These are phyloP conservation scores for Chloroclystis v-ata DNA, from an alignment of 2,888 invertebrate genomes.

Conservation along the genomic window DNA sequence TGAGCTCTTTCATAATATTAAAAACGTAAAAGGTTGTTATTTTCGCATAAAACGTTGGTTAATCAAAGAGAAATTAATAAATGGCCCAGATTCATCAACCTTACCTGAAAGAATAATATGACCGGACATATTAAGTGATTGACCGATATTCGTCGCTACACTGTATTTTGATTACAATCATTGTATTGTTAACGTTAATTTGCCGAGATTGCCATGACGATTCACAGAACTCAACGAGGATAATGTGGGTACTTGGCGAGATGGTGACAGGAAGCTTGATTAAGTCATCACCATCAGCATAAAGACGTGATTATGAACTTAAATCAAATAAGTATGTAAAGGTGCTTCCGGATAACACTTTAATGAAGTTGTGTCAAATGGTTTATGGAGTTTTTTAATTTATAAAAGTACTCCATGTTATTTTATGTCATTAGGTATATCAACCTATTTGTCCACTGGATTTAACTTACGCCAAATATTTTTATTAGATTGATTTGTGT, in stretches of 20 bases:
- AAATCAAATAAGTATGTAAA: background rate
- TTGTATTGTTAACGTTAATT: constrained; percentile 3
- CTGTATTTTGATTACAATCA: background rate
- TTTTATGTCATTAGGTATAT: too few relatives aligned
- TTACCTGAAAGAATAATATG: too few relatives aligned
- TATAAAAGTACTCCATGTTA: too few relatives aligned
- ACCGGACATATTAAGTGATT: background rate
- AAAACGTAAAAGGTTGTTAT: too few relatives aligned
- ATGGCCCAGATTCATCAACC: too few relatives aligned
- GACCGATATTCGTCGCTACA: background rate
- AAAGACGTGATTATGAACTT: constrained; percentile 10
- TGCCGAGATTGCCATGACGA: constrained; percentile 9
- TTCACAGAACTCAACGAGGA: constrained; percentile 24
- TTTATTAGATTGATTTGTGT: too few relatives aligned
- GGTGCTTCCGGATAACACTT: too few relatives aligned
- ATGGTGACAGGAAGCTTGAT: constrained; percentile 45
- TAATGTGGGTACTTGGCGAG: constrained; percentile 21
- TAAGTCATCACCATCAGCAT: constrained; percentile 55
- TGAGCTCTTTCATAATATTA: too few relatives aligned
- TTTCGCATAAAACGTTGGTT: too few relatives aligned
- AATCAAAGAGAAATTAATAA: too few relatives aligned
- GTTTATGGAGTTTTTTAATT: background rate
- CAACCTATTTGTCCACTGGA: too few relatives aligned
- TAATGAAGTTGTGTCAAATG: background rate
- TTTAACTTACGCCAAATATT: too few relatives aligned